Conservation (phyloP, 2,888 invertebrate species). For the Ephialtes manifestator region DNA sequence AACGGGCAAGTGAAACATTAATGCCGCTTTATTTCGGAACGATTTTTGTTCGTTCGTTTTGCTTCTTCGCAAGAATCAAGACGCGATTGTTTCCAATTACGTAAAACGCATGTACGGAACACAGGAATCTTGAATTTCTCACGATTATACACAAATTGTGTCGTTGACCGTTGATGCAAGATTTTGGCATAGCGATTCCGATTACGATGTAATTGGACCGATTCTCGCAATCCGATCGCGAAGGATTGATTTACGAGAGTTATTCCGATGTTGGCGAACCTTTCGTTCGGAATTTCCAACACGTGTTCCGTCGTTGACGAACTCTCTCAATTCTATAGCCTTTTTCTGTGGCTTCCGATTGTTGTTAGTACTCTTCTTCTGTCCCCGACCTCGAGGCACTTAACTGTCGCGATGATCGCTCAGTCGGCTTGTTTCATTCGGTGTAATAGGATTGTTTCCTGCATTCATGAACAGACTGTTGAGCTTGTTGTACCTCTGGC, state of each 20-base stretch:
- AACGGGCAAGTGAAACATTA: constrained; percentile 77
- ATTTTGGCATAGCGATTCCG: constrained; percentile 14
- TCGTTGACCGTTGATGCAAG: constrained; percentile 5
- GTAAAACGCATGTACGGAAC: constrained; percentile 47
- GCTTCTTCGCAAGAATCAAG: constrained; percentile 33
- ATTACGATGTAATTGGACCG: constrained; percentile 2
- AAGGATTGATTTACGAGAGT: neutral
- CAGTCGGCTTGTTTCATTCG: constrained; percentile 80
- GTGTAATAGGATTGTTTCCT: constrained; percentile 77
- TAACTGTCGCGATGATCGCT: constrained; percentile 84
- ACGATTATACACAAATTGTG: constrained; percentile 25
- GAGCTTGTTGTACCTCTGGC: constrained; percentile 84
- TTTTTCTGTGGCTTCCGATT: constrained; percentile 13
- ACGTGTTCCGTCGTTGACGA: neutral
- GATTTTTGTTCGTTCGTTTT: constrained; percentile 52
- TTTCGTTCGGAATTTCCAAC: neutral
- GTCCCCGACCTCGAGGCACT: constrained; percentile 65
- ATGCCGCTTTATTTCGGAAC: constrained; percentile 70
- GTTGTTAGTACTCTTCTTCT: neutral
- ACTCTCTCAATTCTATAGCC: constrained; percentile 14
- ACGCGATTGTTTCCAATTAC: constrained; percentile 25
- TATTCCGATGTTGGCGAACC: constrained; percentile 5
- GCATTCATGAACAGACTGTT: constrained; percentile 81
- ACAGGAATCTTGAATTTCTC: constrained; percentile 38
- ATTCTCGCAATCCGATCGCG: constrained; percentile 6